Base-by-base conservation (phyloP, 1,140 invertebrate species). In the Drosophila rhopaloa region DNA sequence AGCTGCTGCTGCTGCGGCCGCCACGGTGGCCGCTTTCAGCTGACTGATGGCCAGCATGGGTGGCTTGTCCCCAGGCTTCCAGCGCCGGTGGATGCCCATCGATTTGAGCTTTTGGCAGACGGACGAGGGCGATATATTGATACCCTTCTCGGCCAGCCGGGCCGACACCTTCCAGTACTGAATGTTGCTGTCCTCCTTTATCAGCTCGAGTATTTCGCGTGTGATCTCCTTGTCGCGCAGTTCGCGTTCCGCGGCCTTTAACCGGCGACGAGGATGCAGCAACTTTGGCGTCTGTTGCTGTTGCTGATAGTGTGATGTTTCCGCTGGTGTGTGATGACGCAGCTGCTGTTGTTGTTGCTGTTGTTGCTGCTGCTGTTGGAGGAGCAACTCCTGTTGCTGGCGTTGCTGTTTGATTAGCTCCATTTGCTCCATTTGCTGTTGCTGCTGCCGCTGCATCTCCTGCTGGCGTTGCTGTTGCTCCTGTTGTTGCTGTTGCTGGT, bases 131-230 rank as follows among this genome's bases (percentile, higher is more conserved):
- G 91, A 92, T 60, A 92, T 92, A 50, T 89, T 80, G 62, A 84
- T 92, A 38, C 91, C 91, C 76, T 92, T 92, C 38, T 92, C 91
- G 53, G 91, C 91, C 11, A 92, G 61, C 5, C 89, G 91, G 4
- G 90, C 91, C 38, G 91, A 92, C 29, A 92, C 88, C 60, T 92
- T 92, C 91, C 91, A 92, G 71, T 92, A 92, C 48, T 92, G 91
- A 38, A 92, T 92, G 38, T 92, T 92, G 70, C 85, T 92, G 48
- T 92, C 91, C 78, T 92, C 91, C 57, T 89, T 90, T 50, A 92
- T 92, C 41, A 92, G 73, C 59, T 91, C 89, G 51, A 92, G 78
- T 57, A 92, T 92, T 80, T 92, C 91, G n/a, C 90, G 82, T 27
- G 91, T 92, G n/a, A 92, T 90, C 72, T 92, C 79, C 66, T 91